Conservation (phyloP, 2,888 invertebrate genomes). For the Athalia cordata region DNA sequence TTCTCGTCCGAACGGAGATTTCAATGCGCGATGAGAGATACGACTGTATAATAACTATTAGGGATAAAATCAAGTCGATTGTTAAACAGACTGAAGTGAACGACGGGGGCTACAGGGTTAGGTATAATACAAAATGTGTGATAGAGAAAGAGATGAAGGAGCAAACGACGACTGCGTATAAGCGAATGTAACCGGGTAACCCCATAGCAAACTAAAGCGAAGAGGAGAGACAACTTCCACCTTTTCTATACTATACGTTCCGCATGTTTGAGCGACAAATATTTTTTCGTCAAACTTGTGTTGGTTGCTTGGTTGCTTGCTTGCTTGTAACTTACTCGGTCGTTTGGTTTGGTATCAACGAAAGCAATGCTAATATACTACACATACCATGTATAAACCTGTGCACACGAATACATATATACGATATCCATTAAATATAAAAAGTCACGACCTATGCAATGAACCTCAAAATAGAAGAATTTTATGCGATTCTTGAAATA, state of each 20-base stretch:
- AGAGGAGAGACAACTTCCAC: slow-evolving; percentile 23
- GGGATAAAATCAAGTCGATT: no score
- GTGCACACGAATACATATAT: neutral
- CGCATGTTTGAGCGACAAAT: slow-evolving; percentile 73
- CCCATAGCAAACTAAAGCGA: slow-evolving; percentile 30
- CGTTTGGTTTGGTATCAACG: neutral
- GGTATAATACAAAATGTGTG: slow-evolving; percentile 19
- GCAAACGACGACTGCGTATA: slow-evolving; percentile 19
- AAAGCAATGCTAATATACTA: neutral
- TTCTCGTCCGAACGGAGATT: no score
- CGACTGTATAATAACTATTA: no score
- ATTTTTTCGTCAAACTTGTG: slow-evolving; percentile 74
- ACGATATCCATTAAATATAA: neutral
- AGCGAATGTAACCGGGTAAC: slow-evolving; percentile 29
- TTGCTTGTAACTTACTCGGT: neutral
- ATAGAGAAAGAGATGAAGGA: slow-evolving; percentile 19
- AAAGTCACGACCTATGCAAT: neutral
- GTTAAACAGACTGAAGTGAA: neutral
- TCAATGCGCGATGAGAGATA: no score
- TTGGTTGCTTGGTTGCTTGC: slow-evolving; percentile 41
- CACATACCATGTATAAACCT: neutral
- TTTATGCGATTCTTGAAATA: neutral
- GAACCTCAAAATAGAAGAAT: no score
- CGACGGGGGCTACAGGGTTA: neutral
- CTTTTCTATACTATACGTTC: slow-evolving; percentile 32